phyloP scores from a whole-genome alignment of 1,140 invertebrate species.

The Paramacrobiotus metropolitanus region DNA sequence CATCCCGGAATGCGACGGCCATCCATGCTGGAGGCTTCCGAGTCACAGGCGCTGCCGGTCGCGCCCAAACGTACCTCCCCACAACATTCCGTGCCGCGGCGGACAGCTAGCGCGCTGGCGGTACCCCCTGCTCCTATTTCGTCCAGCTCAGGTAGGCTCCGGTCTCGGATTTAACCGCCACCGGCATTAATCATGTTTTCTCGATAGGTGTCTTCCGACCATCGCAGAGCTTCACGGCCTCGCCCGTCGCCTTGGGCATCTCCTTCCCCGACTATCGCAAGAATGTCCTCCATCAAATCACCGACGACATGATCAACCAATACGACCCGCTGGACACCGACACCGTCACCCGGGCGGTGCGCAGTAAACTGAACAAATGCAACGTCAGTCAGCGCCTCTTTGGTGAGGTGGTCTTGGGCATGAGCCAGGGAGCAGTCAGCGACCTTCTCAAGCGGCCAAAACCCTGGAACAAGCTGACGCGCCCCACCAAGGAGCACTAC shows the following conservation, averaged over 20 bases:
- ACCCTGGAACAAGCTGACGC: slow-evolving; percentile 89
- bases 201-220: not conserved
- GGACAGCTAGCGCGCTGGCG: too few relatives aligned
- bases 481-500: slow-evolving; percentile 86
- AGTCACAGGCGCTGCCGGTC: too few relatives aligned
- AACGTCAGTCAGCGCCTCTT: slow-evolving; percentile 94
- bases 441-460: slow-evolving; percentile 80
- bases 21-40: too few relatives aligned
- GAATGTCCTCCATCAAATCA: not conserved
- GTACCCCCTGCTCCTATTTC: too few relatives aligned
- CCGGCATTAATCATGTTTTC: too few relatives aligned
- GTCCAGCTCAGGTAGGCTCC: too few relatives aligned
- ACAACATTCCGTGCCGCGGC: too few relatives aligned
- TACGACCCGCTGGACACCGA: slow-evolving; percentile 1
- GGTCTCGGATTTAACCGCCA: too few relatives aligned
- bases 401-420: slow-evolving; percentile 81
- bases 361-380: slow-evolving; percentile 59
- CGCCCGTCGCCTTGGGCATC: not conserved
- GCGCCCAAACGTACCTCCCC: too few relatives aligned
- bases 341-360: not conserved
- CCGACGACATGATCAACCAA: slow-evolving; percentile 4
- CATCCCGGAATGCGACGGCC: too few relatives aligned
- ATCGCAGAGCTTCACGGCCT: not conserved
- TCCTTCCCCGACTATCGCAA: not conserved
- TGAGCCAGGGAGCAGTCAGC: slow-evolving; percentile 85